These are phyloP conservation scores for Tipula lateralis DNA, from an alignment of 2,888 invertebrate species.

Conservation along the genomic window DNA sequence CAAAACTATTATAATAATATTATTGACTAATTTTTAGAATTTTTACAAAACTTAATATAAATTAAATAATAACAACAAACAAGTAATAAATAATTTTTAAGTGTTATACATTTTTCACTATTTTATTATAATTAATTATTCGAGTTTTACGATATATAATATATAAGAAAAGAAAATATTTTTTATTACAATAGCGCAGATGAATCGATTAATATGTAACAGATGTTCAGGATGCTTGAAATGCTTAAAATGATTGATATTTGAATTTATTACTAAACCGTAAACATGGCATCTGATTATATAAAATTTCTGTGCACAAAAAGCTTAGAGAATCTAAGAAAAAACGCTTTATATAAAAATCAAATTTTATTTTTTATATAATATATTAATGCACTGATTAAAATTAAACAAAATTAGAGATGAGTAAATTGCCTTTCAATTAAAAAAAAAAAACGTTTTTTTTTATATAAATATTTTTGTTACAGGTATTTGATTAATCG, in stretches of 20 bases:
- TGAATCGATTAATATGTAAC: background rate
- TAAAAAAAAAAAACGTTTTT: background rate
- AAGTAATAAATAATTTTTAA: background rate
- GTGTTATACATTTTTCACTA: background rate
- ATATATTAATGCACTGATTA: background rate
- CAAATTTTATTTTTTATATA: background rate
- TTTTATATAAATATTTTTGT: background rate
- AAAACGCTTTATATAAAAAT: background rate
- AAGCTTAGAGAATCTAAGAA: slow-evolving; percentile 11
- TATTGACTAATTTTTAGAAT: slow-evolving; percentile 3
- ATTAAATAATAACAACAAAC: background rate
- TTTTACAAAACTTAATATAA: slow-evolving; percentile 5
- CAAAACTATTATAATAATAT: background rate
- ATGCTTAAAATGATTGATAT: too few relatives aligned
- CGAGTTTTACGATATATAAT: background rate
- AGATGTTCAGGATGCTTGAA: background rate
- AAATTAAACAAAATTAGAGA: background rate
- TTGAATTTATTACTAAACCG: background rate
- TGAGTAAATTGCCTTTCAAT: background rate
- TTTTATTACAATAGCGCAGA: background rate
- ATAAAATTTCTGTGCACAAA: background rate
- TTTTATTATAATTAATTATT: background rate
- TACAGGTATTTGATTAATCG: background rate
- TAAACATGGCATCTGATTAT: background rate
- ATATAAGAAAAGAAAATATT: background rate